These are phyloP conservation scores for Gouania willdenowi DNA, from an alignment of 2,797 vertebrate species.

Conservation along the genomic window DNA sequence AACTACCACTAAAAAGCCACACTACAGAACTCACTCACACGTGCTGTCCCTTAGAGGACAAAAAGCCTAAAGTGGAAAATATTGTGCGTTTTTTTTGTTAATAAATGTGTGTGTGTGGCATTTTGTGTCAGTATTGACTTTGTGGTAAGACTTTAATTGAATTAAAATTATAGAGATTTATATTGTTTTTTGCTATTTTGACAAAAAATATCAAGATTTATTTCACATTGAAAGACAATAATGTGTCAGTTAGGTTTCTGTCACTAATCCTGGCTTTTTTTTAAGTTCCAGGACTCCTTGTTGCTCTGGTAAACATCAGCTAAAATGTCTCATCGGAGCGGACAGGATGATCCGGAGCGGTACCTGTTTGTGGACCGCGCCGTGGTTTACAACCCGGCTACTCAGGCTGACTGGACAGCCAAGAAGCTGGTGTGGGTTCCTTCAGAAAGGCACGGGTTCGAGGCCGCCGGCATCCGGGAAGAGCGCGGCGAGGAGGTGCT, in stretches of 20 bases:
- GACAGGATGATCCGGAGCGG: constrained; percentile 91
- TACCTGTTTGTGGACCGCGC: constrained; percentile 97
- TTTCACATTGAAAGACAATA: too few species aligned
- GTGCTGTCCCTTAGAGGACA: too few species aligned
- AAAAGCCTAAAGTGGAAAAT: too few species aligned
- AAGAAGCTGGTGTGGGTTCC: constrained; percentile 96
- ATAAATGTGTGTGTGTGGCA: too few species aligned
- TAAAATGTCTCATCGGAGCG: constrained; percentile 87
- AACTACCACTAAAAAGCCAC: too few species aligned
- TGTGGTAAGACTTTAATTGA: too few species aligned
- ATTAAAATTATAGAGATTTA: too few species aligned
- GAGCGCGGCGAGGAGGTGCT: constrained; percentile 89
- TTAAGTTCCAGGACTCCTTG: constrained; percentile 46
- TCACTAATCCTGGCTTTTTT: background rate
- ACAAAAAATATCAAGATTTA: too few species aligned
- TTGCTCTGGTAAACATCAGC: constrained; percentile 47
- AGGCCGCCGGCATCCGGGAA: constrained; percentile 89
- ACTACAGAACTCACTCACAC: too few species aligned
- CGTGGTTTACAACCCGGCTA: constrained; percentile 94
- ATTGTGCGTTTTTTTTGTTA: too few species aligned
- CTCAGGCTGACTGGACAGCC: constrained; percentile 96
- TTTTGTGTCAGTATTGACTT: too few species aligned
- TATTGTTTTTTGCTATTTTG: too few species aligned
- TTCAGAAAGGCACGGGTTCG: constrained; percentile 92
- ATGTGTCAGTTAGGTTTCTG: background rate